Evolutionary conservation across 2,113 vertebrate species (phyloP).

Genomic region (Platysteira castanea): DNA sequence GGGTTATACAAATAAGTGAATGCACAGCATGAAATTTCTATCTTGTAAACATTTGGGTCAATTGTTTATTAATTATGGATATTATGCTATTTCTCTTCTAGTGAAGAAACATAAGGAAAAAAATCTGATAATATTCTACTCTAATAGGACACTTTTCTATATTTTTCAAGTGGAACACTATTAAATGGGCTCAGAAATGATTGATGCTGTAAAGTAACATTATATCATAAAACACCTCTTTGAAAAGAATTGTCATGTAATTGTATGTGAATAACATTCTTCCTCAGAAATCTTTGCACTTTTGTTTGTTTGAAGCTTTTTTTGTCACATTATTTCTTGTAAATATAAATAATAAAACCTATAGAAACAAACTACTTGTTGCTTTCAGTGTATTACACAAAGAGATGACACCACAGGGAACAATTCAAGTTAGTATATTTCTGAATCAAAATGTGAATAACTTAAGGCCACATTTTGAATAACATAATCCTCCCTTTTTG

Average conservation of each 20-base stretch:
- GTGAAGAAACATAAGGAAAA: not conserved
- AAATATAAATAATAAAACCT: not conserved
- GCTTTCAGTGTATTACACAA: not conserved
- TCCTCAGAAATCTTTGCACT: not conserved
- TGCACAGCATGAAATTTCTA: not conserved
- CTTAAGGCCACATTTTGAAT: not conserved
- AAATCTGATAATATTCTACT: not conserved
- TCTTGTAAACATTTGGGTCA: not conserved
- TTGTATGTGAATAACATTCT: not conserved
- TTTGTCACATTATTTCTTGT: not conserved
- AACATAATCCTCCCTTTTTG: not conserved
- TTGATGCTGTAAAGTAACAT: not conserved
- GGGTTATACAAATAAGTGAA: not conserved
- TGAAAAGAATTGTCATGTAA: not conserved
- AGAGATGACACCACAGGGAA: not conserved
- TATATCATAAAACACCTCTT: not conserved
- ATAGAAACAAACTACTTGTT: not conserved
- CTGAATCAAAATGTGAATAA: not conserved
- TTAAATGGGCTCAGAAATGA: not conserved
- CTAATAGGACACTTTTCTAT: not conserved
- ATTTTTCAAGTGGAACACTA: not conserved
- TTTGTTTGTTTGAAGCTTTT: not conserved
- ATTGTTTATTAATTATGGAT: not conserved
- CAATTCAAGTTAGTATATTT: not conserved
- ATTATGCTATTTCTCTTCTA: not conserved